Evolutionary conservation across 2,797 vertebrate genomes (phyloP).

Genomic region (Malacoctenus gilli): DNA sequence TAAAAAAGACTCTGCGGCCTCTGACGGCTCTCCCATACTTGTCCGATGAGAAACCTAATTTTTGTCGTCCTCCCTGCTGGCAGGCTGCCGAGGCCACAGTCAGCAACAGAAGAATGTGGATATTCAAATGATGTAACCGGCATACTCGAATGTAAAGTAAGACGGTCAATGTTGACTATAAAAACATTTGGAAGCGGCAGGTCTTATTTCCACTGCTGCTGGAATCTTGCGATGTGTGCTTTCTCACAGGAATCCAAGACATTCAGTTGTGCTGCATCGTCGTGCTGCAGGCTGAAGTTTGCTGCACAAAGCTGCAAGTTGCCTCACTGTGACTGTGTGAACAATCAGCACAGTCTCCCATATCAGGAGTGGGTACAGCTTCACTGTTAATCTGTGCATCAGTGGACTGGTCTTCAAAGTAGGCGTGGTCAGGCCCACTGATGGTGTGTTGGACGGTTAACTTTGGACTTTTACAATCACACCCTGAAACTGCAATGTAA

Average conservation of each 20-base stretch:
- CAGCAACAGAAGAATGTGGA: constrained; percentile 25
- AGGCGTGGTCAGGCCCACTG: too few relatives aligned
- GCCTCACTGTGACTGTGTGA: not conserved
- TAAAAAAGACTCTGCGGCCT: constrained; percentile 29
- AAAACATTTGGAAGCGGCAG: constrained; percentile 27
- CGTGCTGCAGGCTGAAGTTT: not conserved
- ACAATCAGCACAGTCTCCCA: not conserved
- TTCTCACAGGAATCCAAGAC: too few relatives aligned
- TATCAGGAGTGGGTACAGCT: too few relatives aligned
- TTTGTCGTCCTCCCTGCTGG: constrained; percentile 9
- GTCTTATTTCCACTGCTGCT: constrained; percentile 8
- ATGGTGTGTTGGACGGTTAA: too few relatives aligned
- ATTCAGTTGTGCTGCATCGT: too few relatives aligned
- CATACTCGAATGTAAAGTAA: constrained; percentile 17
- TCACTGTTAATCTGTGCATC: too few relatives aligned
- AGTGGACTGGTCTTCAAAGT: too few relatives aligned
- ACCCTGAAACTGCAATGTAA: constrained; percentile 10
- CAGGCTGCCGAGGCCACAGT: constrained; percentile 11
- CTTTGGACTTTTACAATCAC: not conserved
- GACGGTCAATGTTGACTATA: constrained; percentile 21
- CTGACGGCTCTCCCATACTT: constrained; percentile 14
- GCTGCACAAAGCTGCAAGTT: too few relatives aligned
- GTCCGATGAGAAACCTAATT: constrained; percentile 24
- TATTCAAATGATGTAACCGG: constrained; percentile 34
- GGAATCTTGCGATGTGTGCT: not conserved